Conservation (phyloP, 2,113 vertebrate species). For the Empidonax traillii region DNA sequence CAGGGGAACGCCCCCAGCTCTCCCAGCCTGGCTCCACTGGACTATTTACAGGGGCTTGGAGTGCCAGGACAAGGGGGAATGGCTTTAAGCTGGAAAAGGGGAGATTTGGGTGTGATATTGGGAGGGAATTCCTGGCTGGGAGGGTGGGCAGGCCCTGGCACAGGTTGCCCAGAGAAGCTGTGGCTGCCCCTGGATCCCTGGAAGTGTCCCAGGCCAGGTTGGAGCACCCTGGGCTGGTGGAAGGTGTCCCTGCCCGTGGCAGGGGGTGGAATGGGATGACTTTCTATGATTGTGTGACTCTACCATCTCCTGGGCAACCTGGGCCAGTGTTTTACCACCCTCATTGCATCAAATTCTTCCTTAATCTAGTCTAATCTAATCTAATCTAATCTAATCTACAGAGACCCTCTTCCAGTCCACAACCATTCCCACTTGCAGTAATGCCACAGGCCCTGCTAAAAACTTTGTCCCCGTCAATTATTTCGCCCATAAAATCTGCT, state of each 20-base stretch:
- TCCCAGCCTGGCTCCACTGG: too few relatives aligned
- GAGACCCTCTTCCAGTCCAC: too few relatives aligned
- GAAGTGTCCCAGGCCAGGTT: rapidly evolving
- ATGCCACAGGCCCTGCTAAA: not conserved
- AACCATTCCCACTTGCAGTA: rapidly evolving
- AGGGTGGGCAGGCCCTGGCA: rapidly evolving
- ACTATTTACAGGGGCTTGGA: not conserved
- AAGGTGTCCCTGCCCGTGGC: not conserved
- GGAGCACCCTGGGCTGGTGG: rapidly evolving
- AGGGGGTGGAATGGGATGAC: too few relatives aligned
- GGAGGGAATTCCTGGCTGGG: not conserved
- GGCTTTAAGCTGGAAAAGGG: not conserved
- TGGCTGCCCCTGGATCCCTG: not conserved
- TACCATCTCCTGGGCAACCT: not conserved
- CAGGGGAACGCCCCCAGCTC: too few relatives aligned
- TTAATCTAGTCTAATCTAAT: not conserved
- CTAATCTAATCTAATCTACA: not conserved
- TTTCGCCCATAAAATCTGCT: not conserved
- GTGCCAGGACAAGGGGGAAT: not conserved
- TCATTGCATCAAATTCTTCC: not conserved
- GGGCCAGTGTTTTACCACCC: not conserved
- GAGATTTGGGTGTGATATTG: rapidly evolving
- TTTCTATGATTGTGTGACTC: not conserved
- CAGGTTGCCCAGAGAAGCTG: rapidly evolving
- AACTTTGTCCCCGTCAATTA: not conserved